Conservation (phyloP, 2,113 vertebrate species). For the Syngnathus floridae region DNA sequence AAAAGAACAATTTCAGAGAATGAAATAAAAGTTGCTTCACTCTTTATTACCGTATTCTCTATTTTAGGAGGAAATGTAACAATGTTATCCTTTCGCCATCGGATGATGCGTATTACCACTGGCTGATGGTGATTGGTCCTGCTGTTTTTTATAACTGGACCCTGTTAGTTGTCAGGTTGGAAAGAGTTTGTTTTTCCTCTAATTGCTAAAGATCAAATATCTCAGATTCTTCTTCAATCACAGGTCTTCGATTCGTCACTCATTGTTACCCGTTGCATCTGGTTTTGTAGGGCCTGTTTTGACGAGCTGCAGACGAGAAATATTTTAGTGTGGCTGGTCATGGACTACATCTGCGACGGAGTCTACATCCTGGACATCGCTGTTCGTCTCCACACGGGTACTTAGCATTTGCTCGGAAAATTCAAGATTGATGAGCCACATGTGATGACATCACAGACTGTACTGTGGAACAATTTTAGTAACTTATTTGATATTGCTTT, state of each 20-base stretch:
- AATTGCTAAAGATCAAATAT: neutral
- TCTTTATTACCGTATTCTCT: neutral
- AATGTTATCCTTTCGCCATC: constrained; percentile 80
- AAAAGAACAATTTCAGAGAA: neutral
- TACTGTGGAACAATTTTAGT: no score
- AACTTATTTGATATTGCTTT: neutral
- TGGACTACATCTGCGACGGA: constrained; percentile 85
- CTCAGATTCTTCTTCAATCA: neutral
- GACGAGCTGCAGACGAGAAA: constrained; percentile 81
- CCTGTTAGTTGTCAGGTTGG: constrained; percentile 83
- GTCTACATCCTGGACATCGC: constrained; percentile 82
- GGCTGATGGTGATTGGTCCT: constrained; percentile 82
- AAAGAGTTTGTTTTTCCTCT: neutral
- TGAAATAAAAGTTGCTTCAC: neutral
- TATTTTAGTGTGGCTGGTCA: constrained; percentile 79
- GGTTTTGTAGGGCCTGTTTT: constrained; percentile 82
- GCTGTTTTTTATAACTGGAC: constrained; percentile 93
- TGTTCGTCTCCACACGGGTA: constrained; percentile 85
- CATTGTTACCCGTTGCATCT: neutral
- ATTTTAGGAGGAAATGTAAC: constrained; percentile 67
- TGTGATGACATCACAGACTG: no score
- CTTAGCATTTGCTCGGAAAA: constrained; percentile 16
- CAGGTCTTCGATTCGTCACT: neutral
- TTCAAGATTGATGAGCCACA: neutral
- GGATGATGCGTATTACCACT: constrained; percentile 83